Conservation (phyloP, 2,888 invertebrate genomes). For the Campoplex nolae region DNA sequence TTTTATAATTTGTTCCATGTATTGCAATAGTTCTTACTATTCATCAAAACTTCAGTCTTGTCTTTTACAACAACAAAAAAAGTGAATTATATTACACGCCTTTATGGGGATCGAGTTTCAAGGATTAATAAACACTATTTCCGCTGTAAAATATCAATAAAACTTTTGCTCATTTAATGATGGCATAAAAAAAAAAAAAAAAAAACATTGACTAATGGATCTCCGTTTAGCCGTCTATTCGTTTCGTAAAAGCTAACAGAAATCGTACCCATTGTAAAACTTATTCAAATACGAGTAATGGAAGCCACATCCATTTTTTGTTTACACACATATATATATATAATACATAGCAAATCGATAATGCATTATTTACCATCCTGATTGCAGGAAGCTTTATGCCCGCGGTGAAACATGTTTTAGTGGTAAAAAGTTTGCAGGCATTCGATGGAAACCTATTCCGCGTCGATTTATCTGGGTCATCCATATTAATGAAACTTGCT, state of each 20-base stretch:
- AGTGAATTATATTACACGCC: background rate
- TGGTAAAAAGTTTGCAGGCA: slow-evolving; percentile 25
- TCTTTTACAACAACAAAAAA: background rate
- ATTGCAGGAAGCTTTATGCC: slow-evolving; percentile 11
- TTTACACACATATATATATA: background rate
- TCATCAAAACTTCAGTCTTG: background rate
- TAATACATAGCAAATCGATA: slow-evolving; percentile 3
- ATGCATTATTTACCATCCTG: slow-evolving; percentile 20
- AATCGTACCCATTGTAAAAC: background rate
- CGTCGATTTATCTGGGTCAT: slow-evolving; percentile 27
- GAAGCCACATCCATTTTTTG: slow-evolving; percentile 18
- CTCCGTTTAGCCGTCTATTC: background rate
- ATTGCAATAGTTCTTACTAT: background rate
- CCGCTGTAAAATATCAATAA: background rate
- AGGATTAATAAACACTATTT: background rate
- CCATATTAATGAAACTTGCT: slow-evolving; percentile 38
- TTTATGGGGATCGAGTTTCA: background rate
- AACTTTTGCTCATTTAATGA: background rate
- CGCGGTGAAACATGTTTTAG: slow-evolving; percentile 24
- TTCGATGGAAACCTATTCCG: slow-evolving; percentile 24
- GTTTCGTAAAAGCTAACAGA: background rate
- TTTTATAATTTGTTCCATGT: background rate
- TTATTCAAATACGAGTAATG: slow-evolving; percentile 15
- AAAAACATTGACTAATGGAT: background rate
- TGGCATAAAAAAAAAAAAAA: background rate